Evolutionary conservation across 1,140 invertebrate genomes (phyloP).

Genomic region (Trachymyrmex cornetzi): DNA sequence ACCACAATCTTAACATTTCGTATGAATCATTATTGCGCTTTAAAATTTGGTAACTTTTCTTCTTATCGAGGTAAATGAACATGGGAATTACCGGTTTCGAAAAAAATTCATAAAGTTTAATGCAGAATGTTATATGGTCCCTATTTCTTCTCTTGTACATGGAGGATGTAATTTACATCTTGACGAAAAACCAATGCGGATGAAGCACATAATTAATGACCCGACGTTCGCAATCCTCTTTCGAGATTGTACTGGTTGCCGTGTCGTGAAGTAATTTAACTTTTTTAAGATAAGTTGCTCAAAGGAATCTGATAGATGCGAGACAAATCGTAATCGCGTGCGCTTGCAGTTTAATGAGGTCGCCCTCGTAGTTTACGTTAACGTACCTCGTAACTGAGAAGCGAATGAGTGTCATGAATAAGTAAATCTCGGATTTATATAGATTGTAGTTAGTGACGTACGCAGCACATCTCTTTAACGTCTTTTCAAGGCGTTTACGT

Average conservation of each 20-base stretch:
- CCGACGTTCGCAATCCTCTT: constrained; percentile 33
- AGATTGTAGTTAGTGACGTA: background rate
- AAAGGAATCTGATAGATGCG: constrained; percentile 45
- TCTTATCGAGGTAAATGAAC: background rate
- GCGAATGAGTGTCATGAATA: constrained; percentile 22
- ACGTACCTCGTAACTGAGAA: constrained; percentile 35
- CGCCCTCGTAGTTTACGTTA: constrained; percentile 15
- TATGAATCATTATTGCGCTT: background rate
- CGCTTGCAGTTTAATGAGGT: constrained; percentile 43
- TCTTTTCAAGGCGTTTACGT: background rate
- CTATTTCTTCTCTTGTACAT: no score
- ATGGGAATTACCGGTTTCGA: background rate
- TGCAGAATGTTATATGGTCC: background rate
- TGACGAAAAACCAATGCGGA: constrained; percentile 29
- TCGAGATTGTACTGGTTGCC: constrained; percentile 33
- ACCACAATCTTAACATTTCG: background rate
- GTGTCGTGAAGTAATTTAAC: constrained; percentile 40
- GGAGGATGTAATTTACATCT: constrained; percentile 37
- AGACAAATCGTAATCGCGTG: constrained; percentile 59
- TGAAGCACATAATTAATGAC: constrained; percentile 55
- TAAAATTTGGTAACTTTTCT: background rate
- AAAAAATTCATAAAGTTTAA: constrained; percentile 8
- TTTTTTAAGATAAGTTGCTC: constrained; percentile 40
- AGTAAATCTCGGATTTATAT: constrained; percentile 16
- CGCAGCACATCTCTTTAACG: background rate